Conservation (phyloP, 2,113 vertebrate species). For the Corythornis vintsioides region DNA sequence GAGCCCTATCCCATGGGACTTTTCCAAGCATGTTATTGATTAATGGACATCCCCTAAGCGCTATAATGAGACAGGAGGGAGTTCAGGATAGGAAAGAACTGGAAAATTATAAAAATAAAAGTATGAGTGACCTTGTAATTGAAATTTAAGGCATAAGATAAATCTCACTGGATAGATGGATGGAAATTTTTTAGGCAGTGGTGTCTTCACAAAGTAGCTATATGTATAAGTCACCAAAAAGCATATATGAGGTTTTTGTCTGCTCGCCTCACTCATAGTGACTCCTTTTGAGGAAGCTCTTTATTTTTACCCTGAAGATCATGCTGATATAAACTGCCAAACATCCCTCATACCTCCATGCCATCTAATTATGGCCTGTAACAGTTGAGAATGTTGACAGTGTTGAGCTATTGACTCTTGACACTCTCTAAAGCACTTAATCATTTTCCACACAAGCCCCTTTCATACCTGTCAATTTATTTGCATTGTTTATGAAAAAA, state of each 20-base stretch:
- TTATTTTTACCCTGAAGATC: constrained; percentile 76
- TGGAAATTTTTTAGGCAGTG: background rate
- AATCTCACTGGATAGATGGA: background rate
- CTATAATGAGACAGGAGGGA: background rate
- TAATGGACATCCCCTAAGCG: background rate
- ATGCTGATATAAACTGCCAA: constrained; percentile 84
- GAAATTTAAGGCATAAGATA: background rate
- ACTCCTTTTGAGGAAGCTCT: constrained; percentile 67
- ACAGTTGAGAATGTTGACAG: constrained; percentile 81
- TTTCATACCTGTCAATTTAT: constrained; percentile 85
- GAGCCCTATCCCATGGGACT: no score
- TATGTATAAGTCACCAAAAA: constrained; percentile 18
- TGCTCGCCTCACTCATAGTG: constrained; percentile 44
- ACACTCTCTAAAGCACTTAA: constrained; percentile 87
- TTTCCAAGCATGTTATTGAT: no score
- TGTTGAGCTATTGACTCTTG: constrained; percentile 87
- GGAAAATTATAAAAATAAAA: background rate
- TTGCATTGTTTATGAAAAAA: constrained; percentile 80
- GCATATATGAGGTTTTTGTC: constrained; percentile 29
- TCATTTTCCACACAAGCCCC: constrained; percentile 86
- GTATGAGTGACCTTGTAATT: background rate
- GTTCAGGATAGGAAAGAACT: background rate
- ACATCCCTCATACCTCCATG: constrained; percentile 81
- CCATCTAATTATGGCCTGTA: constrained; percentile 88
- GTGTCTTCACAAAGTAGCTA: background rate